These are phyloP conservation scores for Dolichotis patagonum DNA, from an alignment of 2,113 vertebrate species.

Conservation along the genomic window DNA sequence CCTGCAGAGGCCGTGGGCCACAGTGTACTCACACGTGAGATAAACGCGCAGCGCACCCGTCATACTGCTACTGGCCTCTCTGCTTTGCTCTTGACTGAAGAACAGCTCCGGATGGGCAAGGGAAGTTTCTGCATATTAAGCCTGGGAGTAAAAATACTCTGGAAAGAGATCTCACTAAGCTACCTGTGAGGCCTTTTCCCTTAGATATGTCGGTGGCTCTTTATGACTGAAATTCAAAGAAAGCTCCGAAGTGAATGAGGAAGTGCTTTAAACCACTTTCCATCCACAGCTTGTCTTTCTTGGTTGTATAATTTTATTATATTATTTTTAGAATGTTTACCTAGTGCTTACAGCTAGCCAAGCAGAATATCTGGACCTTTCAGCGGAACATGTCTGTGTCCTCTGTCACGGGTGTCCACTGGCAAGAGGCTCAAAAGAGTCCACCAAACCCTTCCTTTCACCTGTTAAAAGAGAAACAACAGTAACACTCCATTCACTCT, in stretches of 20 bases:
- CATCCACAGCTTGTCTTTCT: slow-evolving; percentile 28
- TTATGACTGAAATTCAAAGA: slow-evolving; percentile 69
- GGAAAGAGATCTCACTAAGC: neutral
- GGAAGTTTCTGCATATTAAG: neutral
- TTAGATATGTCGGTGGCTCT: neutral
- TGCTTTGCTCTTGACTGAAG: neutral
- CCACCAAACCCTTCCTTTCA: neutral
- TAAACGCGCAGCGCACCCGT: fast-evolving
- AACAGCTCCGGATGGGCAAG: neutral
- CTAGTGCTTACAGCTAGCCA: neutral
- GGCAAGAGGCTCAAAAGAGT: slow-evolving; percentile 16
- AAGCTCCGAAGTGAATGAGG: slow-evolving; percentile 34
- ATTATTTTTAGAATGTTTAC: slow-evolving; percentile 73
- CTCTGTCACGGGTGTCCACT: neutral
- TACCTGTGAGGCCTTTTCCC: neutral
- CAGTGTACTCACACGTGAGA: fast-evolving
- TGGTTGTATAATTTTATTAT: slow-evolving; percentile 47
- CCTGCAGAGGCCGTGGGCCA: neutral
- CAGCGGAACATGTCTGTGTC: neutral
- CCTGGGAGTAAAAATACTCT: neutral
- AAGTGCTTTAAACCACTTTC: slow-evolving; percentile 55
- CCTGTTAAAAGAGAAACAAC: slow-evolving; percentile 44
- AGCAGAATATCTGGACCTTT: slow-evolving; percentile 25
- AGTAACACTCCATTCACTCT: neutral
- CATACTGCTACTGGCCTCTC: too few relatives aligned